phyloP scores from a whole-genome alignment of 2,797 vertebrate genomes.

The Allobates femoralis region DNA sequence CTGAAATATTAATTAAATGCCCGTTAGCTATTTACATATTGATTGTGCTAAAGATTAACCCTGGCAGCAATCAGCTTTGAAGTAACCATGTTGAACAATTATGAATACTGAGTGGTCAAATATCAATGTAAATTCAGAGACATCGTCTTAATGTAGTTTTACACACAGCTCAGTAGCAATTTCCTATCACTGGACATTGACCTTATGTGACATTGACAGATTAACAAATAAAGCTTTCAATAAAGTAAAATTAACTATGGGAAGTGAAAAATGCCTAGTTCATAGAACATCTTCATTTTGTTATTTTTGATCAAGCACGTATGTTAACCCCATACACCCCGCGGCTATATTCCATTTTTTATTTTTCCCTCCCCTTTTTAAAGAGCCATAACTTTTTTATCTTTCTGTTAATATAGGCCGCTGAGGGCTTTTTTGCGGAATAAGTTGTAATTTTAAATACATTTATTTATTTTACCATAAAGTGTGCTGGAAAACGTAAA shows the following conservation, averaged over 20 bases:
- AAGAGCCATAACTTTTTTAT: too few relatives aligned
- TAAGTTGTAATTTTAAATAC: too few relatives aligned
- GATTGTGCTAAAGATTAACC: conserved; percentile 43
- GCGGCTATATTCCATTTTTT: too few relatives aligned
- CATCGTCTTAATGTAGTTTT: background rate
- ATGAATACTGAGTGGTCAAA: conserved; percentile 12
- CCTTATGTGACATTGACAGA: conserved; percentile 11
- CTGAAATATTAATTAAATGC: conserved; percentile 68
- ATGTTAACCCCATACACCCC: too few relatives aligned
- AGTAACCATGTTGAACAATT: conserved; percentile 30
- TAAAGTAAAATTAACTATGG: background rate
- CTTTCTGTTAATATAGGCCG: too few relatives aligned
- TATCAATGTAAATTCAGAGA: background rate
- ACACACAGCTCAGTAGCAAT: background rate
- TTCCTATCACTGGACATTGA: background rate
- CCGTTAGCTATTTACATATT: conserved; percentile 59
- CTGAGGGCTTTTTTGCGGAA: too few relatives aligned
- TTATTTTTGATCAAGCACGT: background rate
- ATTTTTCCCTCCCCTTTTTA: too few relatives aligned
- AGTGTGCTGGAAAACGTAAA: too few relatives aligned
- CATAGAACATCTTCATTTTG: background rate
- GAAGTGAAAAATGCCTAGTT: background rate
- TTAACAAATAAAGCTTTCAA: background rate
- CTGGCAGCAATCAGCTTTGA: conserved; percentile 50
- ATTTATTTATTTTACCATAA: too few relatives aligned